These are phyloP conservation scores for Psammodynastes pulverulentus DNA, from an alignment of 2,113 vertebrate species.

Conservation along the genomic window DNA sequence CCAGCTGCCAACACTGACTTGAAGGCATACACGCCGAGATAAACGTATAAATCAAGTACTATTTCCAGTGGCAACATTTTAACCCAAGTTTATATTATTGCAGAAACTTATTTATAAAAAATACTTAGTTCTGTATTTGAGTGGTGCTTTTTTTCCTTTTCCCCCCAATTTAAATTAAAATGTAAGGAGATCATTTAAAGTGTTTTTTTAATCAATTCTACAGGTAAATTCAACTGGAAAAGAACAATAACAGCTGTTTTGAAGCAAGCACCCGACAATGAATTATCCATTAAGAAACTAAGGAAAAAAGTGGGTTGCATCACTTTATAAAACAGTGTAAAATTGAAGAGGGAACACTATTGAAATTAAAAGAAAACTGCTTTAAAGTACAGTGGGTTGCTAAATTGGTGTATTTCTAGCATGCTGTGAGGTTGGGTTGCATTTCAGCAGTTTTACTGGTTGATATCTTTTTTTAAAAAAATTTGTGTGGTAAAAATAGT, in stretches of 20 bases:
- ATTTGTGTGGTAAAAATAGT: neutral
- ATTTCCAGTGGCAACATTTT: neutral
- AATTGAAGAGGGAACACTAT: neutral
- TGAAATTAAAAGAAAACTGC: neutral
- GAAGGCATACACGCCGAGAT: neutral
- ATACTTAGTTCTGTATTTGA: neutral
- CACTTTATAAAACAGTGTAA: neutral
- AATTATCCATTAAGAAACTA: slow-evolving; percentile 87
- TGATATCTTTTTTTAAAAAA: neutral
- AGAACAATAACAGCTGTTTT: slow-evolving; percentile 89
- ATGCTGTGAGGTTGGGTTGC: neutral
- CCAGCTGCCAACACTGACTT: neutral
- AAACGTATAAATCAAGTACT: neutral
- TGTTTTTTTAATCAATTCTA: neutral
- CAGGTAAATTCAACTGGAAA: slow-evolving; percentile 97
- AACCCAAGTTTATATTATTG: neutral
- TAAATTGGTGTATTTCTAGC: neutral
- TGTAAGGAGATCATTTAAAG: neutral
- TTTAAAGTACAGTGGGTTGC: neutral
- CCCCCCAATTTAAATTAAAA: neutral
- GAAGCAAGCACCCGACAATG: slow-evolving; percentile 82
- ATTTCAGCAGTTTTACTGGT: neutral
- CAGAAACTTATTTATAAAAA: neutral
- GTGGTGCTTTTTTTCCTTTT: neutral
- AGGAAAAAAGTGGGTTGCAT: slow-evolving; percentile 84